Conservation (phyloP, 2,797 vertebrate species). For the Pseudopleuronectes americanus region DNA sequence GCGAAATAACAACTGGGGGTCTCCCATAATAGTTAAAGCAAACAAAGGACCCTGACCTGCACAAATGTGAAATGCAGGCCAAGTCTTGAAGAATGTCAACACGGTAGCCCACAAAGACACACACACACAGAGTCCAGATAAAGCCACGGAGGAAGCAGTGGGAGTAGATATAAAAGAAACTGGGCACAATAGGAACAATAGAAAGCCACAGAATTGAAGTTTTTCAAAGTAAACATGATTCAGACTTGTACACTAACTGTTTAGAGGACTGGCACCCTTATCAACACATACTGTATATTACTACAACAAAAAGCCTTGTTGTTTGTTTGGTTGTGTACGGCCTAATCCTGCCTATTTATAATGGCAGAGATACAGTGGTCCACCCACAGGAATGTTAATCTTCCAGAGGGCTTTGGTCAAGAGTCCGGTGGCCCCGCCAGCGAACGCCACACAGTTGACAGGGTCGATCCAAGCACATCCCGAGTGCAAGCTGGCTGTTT, state of each 20-base stretch:
- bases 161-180: conserved; percentile 47
- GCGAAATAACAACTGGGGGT: conserved; percentile 78
- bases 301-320: conserved; percentile 48
- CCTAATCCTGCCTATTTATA: conserved; percentile 73
- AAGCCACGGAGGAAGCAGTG: conserved; percentile 53
- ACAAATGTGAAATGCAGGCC: conserved; percentile 75
- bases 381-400: conserved; percentile 80
- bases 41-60: conserved; percentile 72
- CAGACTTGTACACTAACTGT: conserved; percentile 2
- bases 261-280: conserved; percentile 17
- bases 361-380: conserved; percentile 64
- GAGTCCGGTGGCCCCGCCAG: conserved; percentile 70
- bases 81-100: conserved; percentile 78
- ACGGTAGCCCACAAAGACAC: conserved; percentile 61
- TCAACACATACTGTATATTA: conserved; percentile 19
- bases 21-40: conserved; percentile 76
- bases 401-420: conserved; percentile 72
- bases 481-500: conserved; percentile 25
- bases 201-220: conserved; percentile 2
- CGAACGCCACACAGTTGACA: conserved; percentile 46
- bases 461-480: conserved; percentile 42
- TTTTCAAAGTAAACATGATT: conserved; percentile 17
- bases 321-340: conserved; percentile 70
- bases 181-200: conserved; percentile 43
- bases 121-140: conserved; percentile 54